Conservation (phyloP, 1,140 invertebrate species). For the Pseudomyrmex dendroicus region DNA sequence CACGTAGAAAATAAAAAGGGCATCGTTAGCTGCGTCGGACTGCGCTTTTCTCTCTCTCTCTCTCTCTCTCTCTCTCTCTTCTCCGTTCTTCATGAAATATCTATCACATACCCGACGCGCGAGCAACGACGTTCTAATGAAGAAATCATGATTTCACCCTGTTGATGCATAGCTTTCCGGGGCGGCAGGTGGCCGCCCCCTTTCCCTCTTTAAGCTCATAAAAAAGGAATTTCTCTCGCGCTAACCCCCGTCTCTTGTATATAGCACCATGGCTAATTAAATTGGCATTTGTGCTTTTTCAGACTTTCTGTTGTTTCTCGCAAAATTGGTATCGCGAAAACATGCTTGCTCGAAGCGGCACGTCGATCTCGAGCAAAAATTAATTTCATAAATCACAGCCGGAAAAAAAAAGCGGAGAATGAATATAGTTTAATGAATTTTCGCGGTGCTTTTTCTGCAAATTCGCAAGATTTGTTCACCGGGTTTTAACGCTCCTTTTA, state of each 20-base stretch:
- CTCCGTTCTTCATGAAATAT: constrained; percentile 72
- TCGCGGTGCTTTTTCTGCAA: constrained; percentile 19
- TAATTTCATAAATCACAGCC: constrained; percentile 1
- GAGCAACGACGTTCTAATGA: constrained; percentile 68
- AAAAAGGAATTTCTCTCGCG: constrained; percentile 62
- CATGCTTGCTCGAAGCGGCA: not conserved
- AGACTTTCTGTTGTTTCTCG: constrained; percentile 41
- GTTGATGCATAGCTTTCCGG: constrained; percentile 67
- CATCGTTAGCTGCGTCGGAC: constrained; percentile 7
- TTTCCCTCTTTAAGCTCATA: constrained; percentile 49
- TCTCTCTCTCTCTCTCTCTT: too few species aligned
- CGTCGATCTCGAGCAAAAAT: constrained; percentile 10
- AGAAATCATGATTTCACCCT: constrained; percentile 72
- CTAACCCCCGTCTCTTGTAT: constrained; percentile 39
- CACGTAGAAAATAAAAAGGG: constrained; percentile 28
- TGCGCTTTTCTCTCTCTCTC: not conserved
- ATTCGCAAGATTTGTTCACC: not conserved
- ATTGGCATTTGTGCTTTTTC: constrained; percentile 64
- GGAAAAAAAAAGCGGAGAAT: constrained; percentile 6
- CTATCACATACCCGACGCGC: constrained; percentile 65
- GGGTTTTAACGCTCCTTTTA: constrained; percentile 31
- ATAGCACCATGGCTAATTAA: constrained; percentile 66
- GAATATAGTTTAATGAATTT: constrained; percentile 28
- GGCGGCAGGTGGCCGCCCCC: constrained; percentile 52
- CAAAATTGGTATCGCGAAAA: constrained; percentile 47